Evolutionary conservation across 2,797 vertebrate genomes (phyloP).

Genomic region (Poecilia gillii): DNA sequence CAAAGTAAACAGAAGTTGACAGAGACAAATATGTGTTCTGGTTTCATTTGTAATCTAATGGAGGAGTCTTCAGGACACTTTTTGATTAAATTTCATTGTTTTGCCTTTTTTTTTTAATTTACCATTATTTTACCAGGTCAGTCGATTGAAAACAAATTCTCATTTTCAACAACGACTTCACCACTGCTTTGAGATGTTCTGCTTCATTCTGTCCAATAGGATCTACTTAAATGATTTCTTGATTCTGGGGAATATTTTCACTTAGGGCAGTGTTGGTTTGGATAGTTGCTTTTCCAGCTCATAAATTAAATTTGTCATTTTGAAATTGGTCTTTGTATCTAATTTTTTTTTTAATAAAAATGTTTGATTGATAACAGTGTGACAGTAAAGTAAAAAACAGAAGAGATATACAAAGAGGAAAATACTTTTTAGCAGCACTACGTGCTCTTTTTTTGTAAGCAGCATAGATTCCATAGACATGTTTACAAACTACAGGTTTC

Average conservation of each 20-base stretch:
- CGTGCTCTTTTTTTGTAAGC: background rate
- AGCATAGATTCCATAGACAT: background rate
- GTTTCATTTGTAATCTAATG: background rate
- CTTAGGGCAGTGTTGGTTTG: background rate
- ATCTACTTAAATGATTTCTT: background rate
- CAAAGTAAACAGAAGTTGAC: background rate
- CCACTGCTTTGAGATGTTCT: background rate
- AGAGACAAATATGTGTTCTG: background rate
- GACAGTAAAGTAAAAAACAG: background rate
- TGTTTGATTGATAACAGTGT: background rate
- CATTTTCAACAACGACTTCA: background rate
- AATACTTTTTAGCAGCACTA: background rate
- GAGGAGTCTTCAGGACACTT: background rate
- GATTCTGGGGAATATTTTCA: background rate
- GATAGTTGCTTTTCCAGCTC: background rate
- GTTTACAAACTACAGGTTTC: background rate
- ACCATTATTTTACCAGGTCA: no score
- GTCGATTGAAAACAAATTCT: no score
- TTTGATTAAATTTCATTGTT: background rate
- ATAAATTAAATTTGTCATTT: background rate
- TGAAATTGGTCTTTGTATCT: background rate
- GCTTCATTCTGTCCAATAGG: background rate
- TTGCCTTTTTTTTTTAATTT: background rate
- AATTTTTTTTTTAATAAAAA: background rate
- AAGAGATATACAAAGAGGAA: background rate